Conservation (phyloP, 2,113 vertebrate genomes). For the Tapirus terrestris region DNA sequence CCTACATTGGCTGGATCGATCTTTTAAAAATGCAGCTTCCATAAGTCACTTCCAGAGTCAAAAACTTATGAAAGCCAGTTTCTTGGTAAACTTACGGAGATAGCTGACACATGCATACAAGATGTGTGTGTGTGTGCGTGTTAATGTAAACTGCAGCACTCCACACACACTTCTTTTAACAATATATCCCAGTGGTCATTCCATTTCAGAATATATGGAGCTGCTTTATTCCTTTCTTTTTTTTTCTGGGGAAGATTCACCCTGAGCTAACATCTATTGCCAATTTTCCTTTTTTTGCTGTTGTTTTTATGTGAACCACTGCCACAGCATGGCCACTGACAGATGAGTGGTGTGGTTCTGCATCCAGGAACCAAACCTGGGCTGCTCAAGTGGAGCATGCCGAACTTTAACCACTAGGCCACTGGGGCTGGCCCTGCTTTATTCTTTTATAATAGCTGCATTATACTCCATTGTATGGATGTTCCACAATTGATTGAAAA, state of each 20-base stretch:
- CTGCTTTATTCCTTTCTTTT: not conserved
- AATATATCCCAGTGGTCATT: not conserved
- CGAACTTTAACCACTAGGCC: too few relatives aligned
- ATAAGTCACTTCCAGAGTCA: constrained; percentile 18
- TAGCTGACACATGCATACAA: not conserved
- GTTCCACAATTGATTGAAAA: not conserved
- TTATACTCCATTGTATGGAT: not conserved
- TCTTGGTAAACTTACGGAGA: constrained; percentile 22
- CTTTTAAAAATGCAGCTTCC: not conserved
- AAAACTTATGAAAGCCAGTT: constrained; percentile 24
- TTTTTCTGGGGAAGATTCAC: too few relatives aligned
- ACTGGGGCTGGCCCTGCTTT: too few relatives aligned
- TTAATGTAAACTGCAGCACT: constrained; percentile 29
- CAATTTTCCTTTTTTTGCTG: too few relatives aligned
- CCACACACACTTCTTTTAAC: not conserved
- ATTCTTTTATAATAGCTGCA: not conserved
- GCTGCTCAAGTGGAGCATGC: too few relatives aligned
- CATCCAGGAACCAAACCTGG: too few relatives aligned
- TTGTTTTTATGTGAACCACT: too few relatives aligned
- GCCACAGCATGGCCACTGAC: too few relatives aligned
- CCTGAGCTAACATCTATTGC: too few relatives aligned
- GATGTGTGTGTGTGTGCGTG: not conserved
- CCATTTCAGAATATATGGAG: not conserved
- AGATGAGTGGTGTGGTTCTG: too few relatives aligned
- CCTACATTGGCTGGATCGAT: not conserved